Evolutionary conservation across 53 echinoderm and acorn worm species (phyloP), one percentile per base, ranked within the genome.

Genomic region (Patiria pectinifera): DNA sequence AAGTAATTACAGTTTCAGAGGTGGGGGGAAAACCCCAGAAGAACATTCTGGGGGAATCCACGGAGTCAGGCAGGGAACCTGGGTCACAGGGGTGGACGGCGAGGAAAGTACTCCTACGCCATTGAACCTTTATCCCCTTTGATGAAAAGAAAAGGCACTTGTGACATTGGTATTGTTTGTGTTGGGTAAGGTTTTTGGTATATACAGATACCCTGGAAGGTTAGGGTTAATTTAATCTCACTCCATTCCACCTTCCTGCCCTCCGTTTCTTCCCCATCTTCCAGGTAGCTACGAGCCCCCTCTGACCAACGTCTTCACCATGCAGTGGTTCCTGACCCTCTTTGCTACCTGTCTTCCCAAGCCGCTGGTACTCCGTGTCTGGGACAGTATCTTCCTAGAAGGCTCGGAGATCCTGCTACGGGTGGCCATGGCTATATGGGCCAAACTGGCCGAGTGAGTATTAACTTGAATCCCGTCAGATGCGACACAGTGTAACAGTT

Each of bases 341-440:
- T 99, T 99, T 93, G 99, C 99, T 19, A 99, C 99, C 93, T 97
- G 99, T 78, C 91, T 99, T 47, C 99, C 99, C n/a, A 97, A 97
- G 81, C 87, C 92, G 23, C 86, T 96, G 79, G 99, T 99, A 63
- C 97, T 99, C 5, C 89, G 99, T 25, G 97, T 99, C 15, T 99
- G 99, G 99, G 99, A 99, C 92, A 96, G 94, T 66, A 94, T 99
- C 69, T 99, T 99, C 97, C 93, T 99, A 4, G 99, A 99, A 82
- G 99, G 99, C 14, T 97, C 97, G 14, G 99, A 99, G 90, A 95
- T 99, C 4, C 91, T 99, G 11, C 95, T 99, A 15, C 82, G 99
- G 21, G 94, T 95, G 6, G 99, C 99, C 62, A 87, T 99, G 58
- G 97, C 99, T 16, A 99, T 99, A 48, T 99, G 99, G 99, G 96